These are phyloP conservation scores for Hylia prasina DNA, from an alignment of 2,113 vertebrate species.

Conservation along the genomic window DNA sequence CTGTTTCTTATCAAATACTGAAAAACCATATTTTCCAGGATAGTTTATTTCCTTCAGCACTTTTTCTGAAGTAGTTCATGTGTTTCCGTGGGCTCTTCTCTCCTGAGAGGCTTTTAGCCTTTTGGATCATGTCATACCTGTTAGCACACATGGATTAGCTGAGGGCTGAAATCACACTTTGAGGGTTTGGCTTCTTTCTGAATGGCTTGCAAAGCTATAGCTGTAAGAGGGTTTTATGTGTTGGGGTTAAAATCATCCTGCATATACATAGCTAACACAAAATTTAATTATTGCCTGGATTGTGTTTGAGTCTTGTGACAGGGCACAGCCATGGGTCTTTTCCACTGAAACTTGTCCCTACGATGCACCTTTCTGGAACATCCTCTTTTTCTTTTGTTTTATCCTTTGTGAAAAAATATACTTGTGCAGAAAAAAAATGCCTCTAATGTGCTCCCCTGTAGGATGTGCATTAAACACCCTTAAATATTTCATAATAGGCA, in stretches of 20 bases:
- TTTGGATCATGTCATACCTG: neutral
- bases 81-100: neutral
- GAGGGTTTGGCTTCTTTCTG: neutral
- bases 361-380: neutral
- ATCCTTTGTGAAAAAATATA: neutral
- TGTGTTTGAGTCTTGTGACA: neutral
- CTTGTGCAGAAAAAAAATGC: neutral
- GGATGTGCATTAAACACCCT: fast-evolving
- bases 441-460: neutral
- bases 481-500: neutral
- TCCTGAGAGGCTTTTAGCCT: neutral
- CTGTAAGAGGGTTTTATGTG: neutral
- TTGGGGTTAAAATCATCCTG: neutral
- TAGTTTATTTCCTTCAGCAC: neutral
- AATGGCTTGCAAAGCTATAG: neutral
- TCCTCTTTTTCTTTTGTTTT: neutral
- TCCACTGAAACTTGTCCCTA: neutral
- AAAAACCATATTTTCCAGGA: fast-evolving
- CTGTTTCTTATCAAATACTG: neutral
- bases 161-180: neutral
- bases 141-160: neutral
- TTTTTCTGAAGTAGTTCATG: neutral
- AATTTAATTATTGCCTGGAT: neutral
- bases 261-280: neutral
- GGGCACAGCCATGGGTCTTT: neutral